Base-by-base conservation (phyloP, 2,797 vertebrate genomes). In the Myoxocephalus aenaeus region DNA sequence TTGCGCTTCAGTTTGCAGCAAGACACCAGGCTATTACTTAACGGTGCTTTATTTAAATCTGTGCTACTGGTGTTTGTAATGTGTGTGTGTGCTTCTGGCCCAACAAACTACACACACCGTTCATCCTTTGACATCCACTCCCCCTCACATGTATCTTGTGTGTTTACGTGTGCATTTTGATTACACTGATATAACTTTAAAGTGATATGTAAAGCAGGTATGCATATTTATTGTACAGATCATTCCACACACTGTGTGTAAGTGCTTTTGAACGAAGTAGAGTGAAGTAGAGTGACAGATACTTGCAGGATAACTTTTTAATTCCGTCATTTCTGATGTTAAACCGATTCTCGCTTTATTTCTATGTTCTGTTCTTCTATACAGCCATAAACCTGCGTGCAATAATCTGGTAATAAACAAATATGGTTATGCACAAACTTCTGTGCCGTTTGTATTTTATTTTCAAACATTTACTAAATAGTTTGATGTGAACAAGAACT, bases 401-500 rank as follows among this genome's bases (percentile, higher is more conserved):
- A 89, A 86, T 88, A 81, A 91, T 80, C 65, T 85, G 74, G 40
- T 84, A 88, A 85, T 87, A 86, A 87, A 87, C 13, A 79, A 73
- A 81, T 18, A 62, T 77, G 75, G 59, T 64, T 79, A 68, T 80
- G 54, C 32, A 57, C 34, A 54, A 59, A 11, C n/a, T 3, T 56
- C 9, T 69, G 50, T 53, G 57, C 12, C 40, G 5, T 34, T 40
- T 42, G 17, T 53, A 18, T 34, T 50, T 48, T 56, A 29, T 54
- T n/a, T 50, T 50, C 9, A 50, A 20, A 44, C 25, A 46, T 64
- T 27, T 61, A 27, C 4, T 25, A 54, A 38, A 38, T 61, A 58
- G 15, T 18, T 57, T 7, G 18, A 34, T 8, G 7, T 62, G 36
- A 40, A 22, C n/a, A 51, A 4, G 10, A 51, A 51, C n/a, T 22